Conservation (phyloP, 1,140 invertebrate species). For the Trichonephila clavipes region DNA sequence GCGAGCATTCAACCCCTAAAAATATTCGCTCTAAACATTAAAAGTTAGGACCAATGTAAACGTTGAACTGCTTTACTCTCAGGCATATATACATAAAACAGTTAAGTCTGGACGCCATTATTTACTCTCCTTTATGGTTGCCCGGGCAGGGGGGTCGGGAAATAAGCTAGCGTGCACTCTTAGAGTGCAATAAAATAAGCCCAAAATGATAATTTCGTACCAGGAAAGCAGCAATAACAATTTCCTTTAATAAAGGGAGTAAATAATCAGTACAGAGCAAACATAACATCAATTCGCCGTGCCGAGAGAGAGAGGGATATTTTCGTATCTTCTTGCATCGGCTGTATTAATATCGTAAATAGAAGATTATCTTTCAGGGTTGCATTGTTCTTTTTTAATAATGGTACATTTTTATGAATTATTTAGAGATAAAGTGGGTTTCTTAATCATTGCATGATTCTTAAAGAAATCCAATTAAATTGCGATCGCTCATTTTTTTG, state of each 20-base stretch:
- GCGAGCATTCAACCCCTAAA: constrained; percentile 7
- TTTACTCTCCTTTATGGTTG: constrained; percentile 7
- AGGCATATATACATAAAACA: constrained; percentile 6
- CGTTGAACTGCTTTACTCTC: background rate
- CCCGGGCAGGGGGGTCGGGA: background rate
- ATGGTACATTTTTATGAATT: no score
- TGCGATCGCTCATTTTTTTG: no score
- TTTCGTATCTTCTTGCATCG: background rate
- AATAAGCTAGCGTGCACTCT: background rate
- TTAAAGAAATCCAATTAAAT: no score
- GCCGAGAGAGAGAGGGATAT: background rate
- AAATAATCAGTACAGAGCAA: constrained; percentile 45
- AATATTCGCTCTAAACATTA: constrained; percentile 36
- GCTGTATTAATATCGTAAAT: background rate
- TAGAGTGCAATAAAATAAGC: constrained; percentile 30
- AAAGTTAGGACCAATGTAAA: constrained; percentile 51
- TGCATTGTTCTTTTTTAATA: no score
- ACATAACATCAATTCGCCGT: background rate
- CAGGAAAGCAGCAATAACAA: constrained; percentile 32
- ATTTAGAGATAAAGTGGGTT: no score
- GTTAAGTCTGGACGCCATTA: constrained; percentile 15
- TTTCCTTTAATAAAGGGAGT: constrained; percentile 36
- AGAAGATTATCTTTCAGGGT: no score
- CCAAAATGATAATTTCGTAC: constrained; percentile 41
- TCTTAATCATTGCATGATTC: no score